phyloP scores from a whole-genome alignment of 2,113 vertebrate genomes.

The Xiphias gladius region DNA sequence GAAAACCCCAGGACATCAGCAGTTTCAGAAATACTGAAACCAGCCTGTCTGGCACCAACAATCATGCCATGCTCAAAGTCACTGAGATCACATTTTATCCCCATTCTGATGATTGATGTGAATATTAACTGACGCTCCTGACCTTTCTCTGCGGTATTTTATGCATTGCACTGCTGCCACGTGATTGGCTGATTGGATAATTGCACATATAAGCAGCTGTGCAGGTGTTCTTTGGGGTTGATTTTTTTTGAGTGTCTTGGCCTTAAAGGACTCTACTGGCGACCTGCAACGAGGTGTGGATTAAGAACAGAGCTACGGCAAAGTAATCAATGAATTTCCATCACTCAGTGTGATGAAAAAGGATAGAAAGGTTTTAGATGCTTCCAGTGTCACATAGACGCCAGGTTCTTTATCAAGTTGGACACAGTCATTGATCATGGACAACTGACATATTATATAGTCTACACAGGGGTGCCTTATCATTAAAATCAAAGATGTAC shows the following conservation, averaged over 20 bases:
- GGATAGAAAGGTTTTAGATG: neutral
- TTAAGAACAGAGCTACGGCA: neutral
- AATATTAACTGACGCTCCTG: no score
- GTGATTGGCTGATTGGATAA: no score
- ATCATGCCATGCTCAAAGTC: no score
- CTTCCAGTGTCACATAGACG: neutral
- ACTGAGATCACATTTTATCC: no score
- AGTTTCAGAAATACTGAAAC: no score
- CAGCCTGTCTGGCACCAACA: no score
- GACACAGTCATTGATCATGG: neutral
- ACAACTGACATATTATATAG: conserved; percentile 23
- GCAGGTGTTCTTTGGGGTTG: neutral
- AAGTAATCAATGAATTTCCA: conserved; percentile 12
- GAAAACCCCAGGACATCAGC: no score
- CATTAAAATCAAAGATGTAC: conserved; percentile 11
- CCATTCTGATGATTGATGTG: no score
- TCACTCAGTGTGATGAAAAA: neutral
- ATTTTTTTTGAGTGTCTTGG: neutral
- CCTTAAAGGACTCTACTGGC: neutral
- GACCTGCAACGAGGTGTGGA: neutral
- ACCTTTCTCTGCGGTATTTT: no score
- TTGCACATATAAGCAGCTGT: no score
- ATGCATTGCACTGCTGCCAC: no score
- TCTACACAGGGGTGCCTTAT: conserved; percentile 69
- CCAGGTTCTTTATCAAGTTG: neutral